Evolutionary conservation across 2,888 invertebrate genomes (phyloP).

Genomic region (Coenonympha arcania): DNA sequence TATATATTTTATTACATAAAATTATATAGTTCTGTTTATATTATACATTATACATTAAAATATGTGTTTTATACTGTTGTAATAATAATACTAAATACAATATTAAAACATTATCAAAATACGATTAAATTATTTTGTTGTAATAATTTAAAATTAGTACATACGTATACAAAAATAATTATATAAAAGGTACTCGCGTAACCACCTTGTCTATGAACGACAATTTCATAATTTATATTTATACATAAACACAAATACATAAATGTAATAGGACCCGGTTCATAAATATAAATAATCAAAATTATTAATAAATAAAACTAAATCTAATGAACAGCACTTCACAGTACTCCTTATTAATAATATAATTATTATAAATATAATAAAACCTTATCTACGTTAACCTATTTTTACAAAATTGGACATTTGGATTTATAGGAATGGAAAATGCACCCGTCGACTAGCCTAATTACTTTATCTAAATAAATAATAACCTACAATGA

Average conservation of each 20-base stretch:
- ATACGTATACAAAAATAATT: constrained; percentile 25
- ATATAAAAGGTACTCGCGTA: constrained; percentile 68
- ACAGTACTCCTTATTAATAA: background rate
- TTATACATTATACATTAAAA: constrained; percentile 6
- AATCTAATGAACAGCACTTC: constrained; percentile 33
- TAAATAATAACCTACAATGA: constrained; percentile 29
- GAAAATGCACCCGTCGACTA: constrained; percentile 73
- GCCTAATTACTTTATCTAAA: constrained; percentile 43
- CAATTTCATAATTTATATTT: constrained; percentile 35
- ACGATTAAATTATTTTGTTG: constrained; percentile 21
- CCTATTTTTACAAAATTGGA: constrained; percentile 68
- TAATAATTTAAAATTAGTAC: constrained; percentile 21
- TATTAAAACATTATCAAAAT: constrained; percentile 8
- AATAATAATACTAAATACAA: constrained; percentile 14
- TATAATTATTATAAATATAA: constrained; percentile 11
- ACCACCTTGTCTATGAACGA: constrained; percentile 51
- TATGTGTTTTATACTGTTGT: constrained; percentile 16
- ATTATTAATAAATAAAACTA: constrained; percentile 37
- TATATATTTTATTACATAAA: constrained; percentile 14
- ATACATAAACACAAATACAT: constrained; percentile 31
- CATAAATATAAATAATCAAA: constrained; percentile 30
- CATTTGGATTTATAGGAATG: constrained; percentile 44
- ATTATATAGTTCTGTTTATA: constrained; percentile 13
- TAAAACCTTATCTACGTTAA: constrained; percentile 27
- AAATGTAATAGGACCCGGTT: constrained; percentile 30